These are phyloP conservation scores for Peromyscus aztecus DNA, from an alignment of 2,797 vertebrate species.

Conservation along the genomic window DNA sequence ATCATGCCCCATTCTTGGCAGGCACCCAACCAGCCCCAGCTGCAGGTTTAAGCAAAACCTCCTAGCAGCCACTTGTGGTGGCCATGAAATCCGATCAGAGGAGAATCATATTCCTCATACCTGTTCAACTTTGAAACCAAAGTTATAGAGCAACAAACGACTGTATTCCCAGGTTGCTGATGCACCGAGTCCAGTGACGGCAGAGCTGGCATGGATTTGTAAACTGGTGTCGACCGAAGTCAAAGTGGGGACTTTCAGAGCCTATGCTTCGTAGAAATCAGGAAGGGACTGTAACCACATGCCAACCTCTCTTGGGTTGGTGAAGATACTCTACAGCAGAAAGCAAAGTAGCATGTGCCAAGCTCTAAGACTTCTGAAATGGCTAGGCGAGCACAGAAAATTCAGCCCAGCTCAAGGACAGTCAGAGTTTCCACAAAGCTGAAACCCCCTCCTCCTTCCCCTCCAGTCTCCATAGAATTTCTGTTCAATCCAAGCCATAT, in stretches of 20 bases:
- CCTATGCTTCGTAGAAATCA: conserved; percentile 30
- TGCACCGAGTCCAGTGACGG: not conserved
- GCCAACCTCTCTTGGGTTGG: conserved; percentile 37
- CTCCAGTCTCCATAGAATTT: not conserved
- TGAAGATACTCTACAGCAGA: conserved; percentile 32
- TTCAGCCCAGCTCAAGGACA: not conserved
- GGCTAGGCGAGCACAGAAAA: not conserved
- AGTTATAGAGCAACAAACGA: conserved; percentile 68
- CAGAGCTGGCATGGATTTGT: not conserved
- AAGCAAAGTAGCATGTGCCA: conserved; percentile 47
- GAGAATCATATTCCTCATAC: conserved; percentile 73
- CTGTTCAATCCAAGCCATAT: not conserved
- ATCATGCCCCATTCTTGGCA: conserved; percentile 65
- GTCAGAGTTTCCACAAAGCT: not conserved
- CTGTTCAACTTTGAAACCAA: conserved; percentile 72
- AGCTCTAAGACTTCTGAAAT: conserved; percentile 37
- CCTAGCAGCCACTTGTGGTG: conserved; percentile 69
- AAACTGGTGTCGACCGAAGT: conserved; percentile 56
- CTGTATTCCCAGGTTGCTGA: conserved; percentile 23
- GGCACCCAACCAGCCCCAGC: conserved; percentile 73
- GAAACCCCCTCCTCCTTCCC: not conserved
- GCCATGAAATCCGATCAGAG: conserved; percentile 73
- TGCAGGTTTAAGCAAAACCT: conserved; percentile 81
- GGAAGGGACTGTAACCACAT: conserved; percentile 19
- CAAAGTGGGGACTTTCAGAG: conserved; percentile 49